Base-by-base conservation (phyloP, 1,140 invertebrate genomes). In the Lithobius niger region DNA sequence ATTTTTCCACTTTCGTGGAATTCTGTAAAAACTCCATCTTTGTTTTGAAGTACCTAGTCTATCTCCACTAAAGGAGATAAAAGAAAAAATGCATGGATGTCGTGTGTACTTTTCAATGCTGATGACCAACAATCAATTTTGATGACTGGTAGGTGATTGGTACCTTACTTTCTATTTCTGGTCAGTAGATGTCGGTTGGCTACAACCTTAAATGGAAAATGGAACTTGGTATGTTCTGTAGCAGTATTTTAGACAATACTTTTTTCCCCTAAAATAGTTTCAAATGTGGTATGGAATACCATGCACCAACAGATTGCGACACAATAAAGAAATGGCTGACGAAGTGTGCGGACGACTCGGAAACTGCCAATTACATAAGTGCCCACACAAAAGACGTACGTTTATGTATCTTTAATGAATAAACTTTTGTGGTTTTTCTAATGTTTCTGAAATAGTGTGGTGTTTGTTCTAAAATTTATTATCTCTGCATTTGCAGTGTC, bases 341-440 rank as follows among this genome's bases (percentile, higher is more conserved):
- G 18, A 80, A 80, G 62, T 79, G 76, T 67, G 75, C 71, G 13
- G 78, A 80, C 63, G 78, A 80, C 65, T 76, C 75, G 16, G 77
- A 80, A 62, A 80, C 78, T 2, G 75, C 75, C 24, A 77, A 78
- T 59, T 79, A 79, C 60, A 77, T 77, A 50, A 69, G 69, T 64
- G 73, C 72, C 54, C 27, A 47, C 10, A 50, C 54, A 16, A 60
- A 60, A 52, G 13, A 44, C n/a, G 43, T 45, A 77, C 84, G 75
- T 93, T 87, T 65, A 83, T 82, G 59, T 99, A 96, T 75, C 92
- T 94, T 54, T 54, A 21, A 13, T 0, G 50, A 43, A 18, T 51
- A 10, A 44, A 52, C 21, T 52, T 59, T 24, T 27, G n/a, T 54
- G n/a, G 3, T 4, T 10, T 24, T 6, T 50, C 27, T 50, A 50